Evolutionary conservation across 2,113 vertebrate genomes (phyloP).

Genomic region (Cairina moschata): DNA sequence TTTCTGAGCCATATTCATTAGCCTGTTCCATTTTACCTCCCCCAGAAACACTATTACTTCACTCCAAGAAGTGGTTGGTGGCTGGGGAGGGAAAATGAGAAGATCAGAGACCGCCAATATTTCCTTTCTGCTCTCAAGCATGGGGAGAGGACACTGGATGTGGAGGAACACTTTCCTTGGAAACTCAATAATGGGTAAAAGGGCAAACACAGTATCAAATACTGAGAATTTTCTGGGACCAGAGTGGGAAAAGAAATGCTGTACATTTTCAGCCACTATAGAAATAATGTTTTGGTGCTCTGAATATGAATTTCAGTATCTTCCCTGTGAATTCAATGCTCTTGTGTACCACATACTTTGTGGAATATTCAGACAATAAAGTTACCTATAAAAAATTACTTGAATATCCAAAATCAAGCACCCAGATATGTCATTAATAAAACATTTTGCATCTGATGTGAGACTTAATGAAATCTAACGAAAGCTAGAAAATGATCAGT

Average conservation of each 20-base stretch:
- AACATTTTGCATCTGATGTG: not conserved
- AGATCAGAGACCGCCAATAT: not conserved
- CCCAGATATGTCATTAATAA: conserved; percentile 23
- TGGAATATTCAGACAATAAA: not conserved
- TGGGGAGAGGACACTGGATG: not conserved
- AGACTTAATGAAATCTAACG: not conserved
- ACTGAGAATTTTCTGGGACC: not conserved
- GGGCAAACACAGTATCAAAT: not conserved
- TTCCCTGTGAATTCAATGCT: not conserved
- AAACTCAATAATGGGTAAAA: not conserved
- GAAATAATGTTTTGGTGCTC: not conserved
- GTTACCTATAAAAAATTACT: not conserved
- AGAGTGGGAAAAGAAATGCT: not conserved
- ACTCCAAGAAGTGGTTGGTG: not conserved
- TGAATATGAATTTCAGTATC: not conserved
- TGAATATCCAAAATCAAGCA: not conserved
- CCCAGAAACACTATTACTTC: not conserved
- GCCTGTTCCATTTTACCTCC: not conserved
- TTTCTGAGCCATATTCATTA: conserved; percentile 7
- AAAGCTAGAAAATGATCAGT: not conserved
- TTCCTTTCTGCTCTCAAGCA: not conserved
- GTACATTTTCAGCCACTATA: not conserved
- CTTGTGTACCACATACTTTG: not conserved
- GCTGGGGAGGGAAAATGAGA: not conserved
- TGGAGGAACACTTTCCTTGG: not conserved